Base-by-base conservation (phyloP, 2,113 vertebrate species). In the Procavia capensis region DNA sequence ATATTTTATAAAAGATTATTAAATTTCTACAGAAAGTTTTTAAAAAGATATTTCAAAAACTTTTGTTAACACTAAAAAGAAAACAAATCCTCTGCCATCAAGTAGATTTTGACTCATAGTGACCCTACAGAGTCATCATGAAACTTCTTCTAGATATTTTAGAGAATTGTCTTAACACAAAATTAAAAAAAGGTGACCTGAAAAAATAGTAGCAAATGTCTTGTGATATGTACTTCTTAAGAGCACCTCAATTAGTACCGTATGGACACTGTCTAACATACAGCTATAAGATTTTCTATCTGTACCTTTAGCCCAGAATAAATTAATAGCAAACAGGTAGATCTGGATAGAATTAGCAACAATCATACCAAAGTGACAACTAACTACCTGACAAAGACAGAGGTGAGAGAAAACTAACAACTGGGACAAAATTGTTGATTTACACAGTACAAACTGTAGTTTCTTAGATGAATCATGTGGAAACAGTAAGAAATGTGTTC, bases 301-400 rank as follows among this genome's bases (percentile, higher is more conserved):
- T 93, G n/a, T 94, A 74, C 14, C 19, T 94, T 78, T 31, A 45
- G 5, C 5, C 43, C 25, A 82, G 95, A 92, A 41, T 81, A 84
- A 92, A 92, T 87, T 54, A 63, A 29, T 17, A 61, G 39, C 70
- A 92, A 87, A 75, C 8, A 61, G n/a, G 39, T 54, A 47, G 5
- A 19, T 3, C 24, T 72, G 34, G 10, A 41, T 29, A 90, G 36
- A 70, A 75, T 41, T 61, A 75, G 36, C 41, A 87, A 90, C n/a
- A 66, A 61, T 66, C 39, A 45, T 54, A 75, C 87, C 4, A 45
- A 70, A 68, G 57, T 63, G 66, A 89, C 36, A 80, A 80, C 25
- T 43, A n/a, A 36, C 6, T 66, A 54, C 29, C 27, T 41, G 13
- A 88, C 47, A 61, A 63, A 85, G 39, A 20, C 29, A 66, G 57